Evolutionary conservation across 2,888 invertebrate genomes (phyloP).

Genomic region (Ferdinandea cuprea): DNA sequence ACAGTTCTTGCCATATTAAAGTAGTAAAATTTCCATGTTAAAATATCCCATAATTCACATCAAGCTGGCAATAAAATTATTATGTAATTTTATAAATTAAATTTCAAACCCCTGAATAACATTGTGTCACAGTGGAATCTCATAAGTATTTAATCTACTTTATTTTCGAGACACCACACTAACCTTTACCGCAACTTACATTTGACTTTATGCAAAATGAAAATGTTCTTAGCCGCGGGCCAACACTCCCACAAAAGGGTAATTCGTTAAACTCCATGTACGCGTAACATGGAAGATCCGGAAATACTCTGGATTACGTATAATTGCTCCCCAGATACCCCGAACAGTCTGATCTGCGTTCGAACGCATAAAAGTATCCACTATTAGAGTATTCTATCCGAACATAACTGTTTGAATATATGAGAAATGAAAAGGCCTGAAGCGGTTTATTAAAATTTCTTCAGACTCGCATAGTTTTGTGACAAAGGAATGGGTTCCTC

Average conservation of each 20-base stretch:
- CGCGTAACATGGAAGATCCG: background rate
- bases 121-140: no score
- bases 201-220: background rate
- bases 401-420: constrained; percentile 3
- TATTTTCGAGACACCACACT: no score
- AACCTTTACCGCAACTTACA: no score
- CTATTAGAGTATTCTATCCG: constrained; percentile 18
- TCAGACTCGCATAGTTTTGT: constrained; percentile 50
- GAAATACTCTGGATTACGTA: constrained; percentile 44
- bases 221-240: constrained; percentile 46
- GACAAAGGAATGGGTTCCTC: constrained; percentile 8
- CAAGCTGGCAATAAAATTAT: no score
- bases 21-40: no score
- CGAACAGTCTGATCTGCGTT: constrained; percentile 15
- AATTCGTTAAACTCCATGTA: constrained; percentile 36
- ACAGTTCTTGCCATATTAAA: no score
- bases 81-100: no score
- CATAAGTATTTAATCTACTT: no score
- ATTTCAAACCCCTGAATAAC: no score
- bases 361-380: constrained; percentile 20
- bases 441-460: constrained; percentile 72
- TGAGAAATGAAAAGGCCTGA: constrained; percentile 23
- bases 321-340: constrained; percentile 52
- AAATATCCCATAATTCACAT: no score
- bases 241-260: constrained; percentile 22